Conservation (phyloP, 2,797 vertebrate genomes). For the Mus spretus region DNA sequence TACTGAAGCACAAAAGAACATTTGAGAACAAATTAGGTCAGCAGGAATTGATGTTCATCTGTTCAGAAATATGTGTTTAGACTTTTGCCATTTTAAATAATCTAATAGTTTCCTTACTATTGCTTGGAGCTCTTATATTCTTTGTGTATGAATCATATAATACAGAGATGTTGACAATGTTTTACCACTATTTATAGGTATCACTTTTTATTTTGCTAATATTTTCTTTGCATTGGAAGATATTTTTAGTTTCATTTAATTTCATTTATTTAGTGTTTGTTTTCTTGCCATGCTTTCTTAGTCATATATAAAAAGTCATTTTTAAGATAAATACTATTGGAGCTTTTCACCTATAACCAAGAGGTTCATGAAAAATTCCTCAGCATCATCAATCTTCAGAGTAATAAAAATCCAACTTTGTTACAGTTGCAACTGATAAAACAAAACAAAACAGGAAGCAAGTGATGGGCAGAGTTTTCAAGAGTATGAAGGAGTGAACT, state of each 20-base stretch:
- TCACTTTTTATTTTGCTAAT: not conserved
- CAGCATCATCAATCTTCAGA: not conserved
- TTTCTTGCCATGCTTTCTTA: not conserved
- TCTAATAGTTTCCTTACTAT: not conserved
- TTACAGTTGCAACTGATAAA: not conserved
- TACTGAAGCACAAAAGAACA: not conserved
- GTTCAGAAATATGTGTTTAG: not conserved
- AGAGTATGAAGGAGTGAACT: not conserved
- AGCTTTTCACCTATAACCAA: not conserved
- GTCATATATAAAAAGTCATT: not conserved
- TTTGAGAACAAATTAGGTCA: slow-evolving; percentile 21
- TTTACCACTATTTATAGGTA: not conserved
- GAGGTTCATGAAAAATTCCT: not conserved
- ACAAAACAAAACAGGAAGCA: too few species aligned
- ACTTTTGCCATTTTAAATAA: not conserved
- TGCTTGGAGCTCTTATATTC: not conserved
- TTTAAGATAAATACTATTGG: not conserved
- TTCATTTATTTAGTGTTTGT: not conserved
- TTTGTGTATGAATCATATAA: not conserved
- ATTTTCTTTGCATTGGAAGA: not conserved
- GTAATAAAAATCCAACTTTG: not conserved
- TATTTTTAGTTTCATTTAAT: not conserved
- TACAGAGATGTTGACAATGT: not conserved
- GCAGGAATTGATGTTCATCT: not conserved
- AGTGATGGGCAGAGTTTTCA: not conserved